phyloP scores from a whole-genome alignment of 2,888 invertebrate genomes.

The Hemaris fuciformis region DNA sequence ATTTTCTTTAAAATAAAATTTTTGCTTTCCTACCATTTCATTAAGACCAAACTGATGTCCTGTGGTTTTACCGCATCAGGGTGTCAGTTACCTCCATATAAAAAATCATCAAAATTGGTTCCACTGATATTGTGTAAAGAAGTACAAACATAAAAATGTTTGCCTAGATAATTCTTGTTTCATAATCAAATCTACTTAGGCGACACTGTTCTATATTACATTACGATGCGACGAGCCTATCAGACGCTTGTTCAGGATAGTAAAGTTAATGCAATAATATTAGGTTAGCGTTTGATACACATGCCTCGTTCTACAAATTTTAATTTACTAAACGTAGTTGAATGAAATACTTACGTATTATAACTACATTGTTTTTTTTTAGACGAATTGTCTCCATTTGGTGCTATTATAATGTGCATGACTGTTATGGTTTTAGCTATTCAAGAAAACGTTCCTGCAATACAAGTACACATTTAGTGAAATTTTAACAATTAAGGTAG shows the following conservation, averaged over 20 bases:
- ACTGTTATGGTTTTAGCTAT: background rate
- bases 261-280: constrained; percentile 21
- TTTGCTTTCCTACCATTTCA: too few species aligned
- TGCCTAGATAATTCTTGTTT: too few species aligned
- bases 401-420: background rate
- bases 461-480: background rate
- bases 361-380: background rate
- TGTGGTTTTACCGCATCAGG: too few species aligned
- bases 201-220: too few species aligned
- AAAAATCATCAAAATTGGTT: too few species aligned
- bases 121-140: too few species aligned
- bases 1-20: too few species aligned
- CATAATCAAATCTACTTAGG: too few species aligned
- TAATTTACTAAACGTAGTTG: background rate
- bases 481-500: constrained; percentile 16
- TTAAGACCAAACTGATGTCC: too few species aligned
- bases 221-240: background rate
- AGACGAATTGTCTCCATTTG: background rate
- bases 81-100: too few species aligned
- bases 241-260: background rate
- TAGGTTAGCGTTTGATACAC: constrained; percentile 17
- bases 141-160: too few species aligned
- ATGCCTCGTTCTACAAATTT: constrained; percentile 8
- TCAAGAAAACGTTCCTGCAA: background rate
- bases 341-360: background rate